Conservation (phyloP, 2,113 vertebrate species). For the Maccullochella peelii region DNA sequence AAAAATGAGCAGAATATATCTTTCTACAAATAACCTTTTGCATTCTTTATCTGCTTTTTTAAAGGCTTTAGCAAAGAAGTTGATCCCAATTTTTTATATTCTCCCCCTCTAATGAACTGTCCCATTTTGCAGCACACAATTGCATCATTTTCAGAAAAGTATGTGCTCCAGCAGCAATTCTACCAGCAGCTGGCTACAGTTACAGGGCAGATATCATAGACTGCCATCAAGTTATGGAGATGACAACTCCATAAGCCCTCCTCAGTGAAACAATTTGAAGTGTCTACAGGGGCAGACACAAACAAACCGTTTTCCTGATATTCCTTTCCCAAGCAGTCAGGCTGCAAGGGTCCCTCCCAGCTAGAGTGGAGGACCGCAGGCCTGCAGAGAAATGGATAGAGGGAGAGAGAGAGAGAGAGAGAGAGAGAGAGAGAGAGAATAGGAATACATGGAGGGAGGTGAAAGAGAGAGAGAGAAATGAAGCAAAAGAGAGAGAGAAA, state of each 20-base stretch:
- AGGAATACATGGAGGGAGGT: conserved; percentile 58
- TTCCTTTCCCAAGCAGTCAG: conserved; percentile 60
- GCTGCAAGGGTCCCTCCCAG: conserved; percentile 52
- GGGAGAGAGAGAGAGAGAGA: conserved; percentile 31
- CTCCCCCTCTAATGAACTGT: conserved; percentile 40
- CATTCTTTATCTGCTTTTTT: conserved; percentile 1
- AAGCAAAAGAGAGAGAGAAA: conserved; percentile 64
- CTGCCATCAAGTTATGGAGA: conserved; percentile 74
- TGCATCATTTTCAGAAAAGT: conserved; percentile 42
- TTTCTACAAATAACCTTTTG: conserved; percentile 30
- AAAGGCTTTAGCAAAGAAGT: conserved; percentile 23
- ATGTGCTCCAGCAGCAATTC: conserved; percentile 36
- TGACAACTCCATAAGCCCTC: conserved; percentile 70
- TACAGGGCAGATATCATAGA: conserved; percentile 60
- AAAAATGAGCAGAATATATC: conserved; percentile 27
- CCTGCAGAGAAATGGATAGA: conserved; percentile 64
- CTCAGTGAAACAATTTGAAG: conserved; percentile 72
- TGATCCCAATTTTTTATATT: conserved; percentile 51
- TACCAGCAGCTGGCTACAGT: conserved; percentile 48
- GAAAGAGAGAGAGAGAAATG: conserved; percentile 49
- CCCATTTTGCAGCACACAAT: conserved; percentile 44
- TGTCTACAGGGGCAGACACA: conserved; percentile 71
- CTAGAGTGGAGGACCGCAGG: conserved; percentile 41
- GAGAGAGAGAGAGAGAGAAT: conserved; percentile 56
- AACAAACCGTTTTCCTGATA: conserved; percentile 75